Conservation (phyloP, 1,140 invertebrate species). For the Cydia pomonella region DNA sequence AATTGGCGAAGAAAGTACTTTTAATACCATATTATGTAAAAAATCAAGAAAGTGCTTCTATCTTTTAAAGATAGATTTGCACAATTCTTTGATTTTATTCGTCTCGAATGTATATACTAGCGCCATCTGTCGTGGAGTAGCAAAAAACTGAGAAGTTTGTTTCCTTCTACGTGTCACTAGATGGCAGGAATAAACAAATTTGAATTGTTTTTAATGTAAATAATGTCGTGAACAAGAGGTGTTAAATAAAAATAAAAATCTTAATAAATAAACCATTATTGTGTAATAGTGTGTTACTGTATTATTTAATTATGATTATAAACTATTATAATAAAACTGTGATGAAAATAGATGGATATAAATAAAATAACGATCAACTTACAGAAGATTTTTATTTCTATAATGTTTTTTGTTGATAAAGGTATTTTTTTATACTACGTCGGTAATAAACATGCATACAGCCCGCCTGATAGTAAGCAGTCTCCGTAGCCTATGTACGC, state of each 20-base stretch:
- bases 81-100: neutral
- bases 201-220: neutral
- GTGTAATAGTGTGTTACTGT: constrained; percentile 2
- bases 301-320: constrained; percentile 25
- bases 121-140: neutral
- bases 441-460: too few relatives aligned
- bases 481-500: too few relatives aligned
- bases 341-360: constrained; percentile 26
- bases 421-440: too few relatives aligned
- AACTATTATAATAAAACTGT: constrained; percentile 30
- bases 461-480: too few relatives aligned
- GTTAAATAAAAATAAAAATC: neutral
- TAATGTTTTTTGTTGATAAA: too few relatives aligned
- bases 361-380: constrained; percentile 24
- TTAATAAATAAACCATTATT: constrained; percentile 2
- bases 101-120: neutral
- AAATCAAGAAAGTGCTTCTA: constrained; percentile 3
- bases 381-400: neutral
- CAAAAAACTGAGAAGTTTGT: neutral
- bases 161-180: neutral
- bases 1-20: neutral
- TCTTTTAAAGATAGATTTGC: neutral
- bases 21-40: neutral
- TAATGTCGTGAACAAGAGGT: neutral
- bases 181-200: neutral